Evolutionary conservation across 1,140 invertebrate genomes (phyloP).

Genomic region (Pseudomyrmex sp.): DNA sequence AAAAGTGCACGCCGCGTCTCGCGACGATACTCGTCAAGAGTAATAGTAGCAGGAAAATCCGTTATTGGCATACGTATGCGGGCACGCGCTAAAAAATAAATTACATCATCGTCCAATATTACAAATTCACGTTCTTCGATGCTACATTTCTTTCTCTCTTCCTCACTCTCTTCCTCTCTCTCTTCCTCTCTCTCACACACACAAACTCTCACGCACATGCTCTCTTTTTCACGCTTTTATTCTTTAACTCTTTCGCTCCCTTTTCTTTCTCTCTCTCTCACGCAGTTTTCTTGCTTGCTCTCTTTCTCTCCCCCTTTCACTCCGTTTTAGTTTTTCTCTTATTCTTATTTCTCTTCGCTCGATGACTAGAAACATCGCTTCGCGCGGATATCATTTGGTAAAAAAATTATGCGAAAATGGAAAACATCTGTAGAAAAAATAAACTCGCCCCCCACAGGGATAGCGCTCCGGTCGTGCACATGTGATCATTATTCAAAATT

Average conservation of each 20-base stretch:
- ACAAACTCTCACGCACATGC: too few relatives aligned
- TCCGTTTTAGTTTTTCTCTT: conserved; percentile 53
- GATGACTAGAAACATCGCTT: conserved; percentile 84
- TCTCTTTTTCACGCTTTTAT: too few relatives aligned
- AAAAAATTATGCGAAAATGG: conserved; percentile 83
- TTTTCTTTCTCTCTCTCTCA: neutral
- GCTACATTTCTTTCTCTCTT: conserved; percentile 21
- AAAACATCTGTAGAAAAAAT: conserved; percentile 81
- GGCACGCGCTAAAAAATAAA: conserved; percentile 77
- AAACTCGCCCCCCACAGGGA: conserved; percentile 69
- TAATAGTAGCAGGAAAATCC: conserved; percentile 72
- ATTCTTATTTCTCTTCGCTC: conserved; percentile 76
- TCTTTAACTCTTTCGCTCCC: neutral
- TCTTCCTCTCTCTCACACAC: too few relatives aligned
- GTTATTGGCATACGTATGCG: conserved; percentile 68
- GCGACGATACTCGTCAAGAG: conserved; percentile 34
- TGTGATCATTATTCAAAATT: neutral
- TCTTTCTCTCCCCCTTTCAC: conserved; percentile 44
- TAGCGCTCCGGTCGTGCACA: conserved; percentile 24
- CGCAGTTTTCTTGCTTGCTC: neutral
- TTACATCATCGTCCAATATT: conserved; percentile 73
- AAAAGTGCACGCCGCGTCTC: conserved; percentile 67
- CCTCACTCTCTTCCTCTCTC: conserved; percentile 33
- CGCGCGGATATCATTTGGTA: conserved; percentile 79
- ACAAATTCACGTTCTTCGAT: conserved; percentile 65